Evolutionary conservation across 2,113 vertebrate species (phyloP).

Genomic region (Oryzias celebensis): DNA sequence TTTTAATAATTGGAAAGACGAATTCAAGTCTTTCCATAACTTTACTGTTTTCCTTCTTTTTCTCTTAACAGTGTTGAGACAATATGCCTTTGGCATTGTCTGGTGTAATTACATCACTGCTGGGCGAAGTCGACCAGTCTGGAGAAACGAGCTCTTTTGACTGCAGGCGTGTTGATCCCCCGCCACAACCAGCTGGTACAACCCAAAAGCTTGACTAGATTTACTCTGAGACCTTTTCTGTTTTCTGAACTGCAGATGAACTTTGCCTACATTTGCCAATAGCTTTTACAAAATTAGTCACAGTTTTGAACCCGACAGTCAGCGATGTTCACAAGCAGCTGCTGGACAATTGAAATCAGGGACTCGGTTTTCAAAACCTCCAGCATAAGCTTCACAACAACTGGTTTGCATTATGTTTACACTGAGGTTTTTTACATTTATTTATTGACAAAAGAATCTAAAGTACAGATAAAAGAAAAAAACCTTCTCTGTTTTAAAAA

Average conservation of each 20-base stretch:
- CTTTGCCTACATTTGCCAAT: not conserved
- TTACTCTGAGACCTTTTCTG: constrained; percentile 13
- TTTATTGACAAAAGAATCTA: no score
- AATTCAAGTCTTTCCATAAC: no score
- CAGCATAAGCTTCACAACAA: no score
- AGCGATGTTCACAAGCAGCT: not conserved
- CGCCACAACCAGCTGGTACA: constrained; percentile 20
- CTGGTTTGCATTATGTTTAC: no score
- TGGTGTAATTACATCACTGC: constrained; percentile 36
- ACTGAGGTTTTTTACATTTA: no score
- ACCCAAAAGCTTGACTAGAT: constrained; percentile 25
- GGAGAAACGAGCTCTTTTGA: constrained; percentile 18
- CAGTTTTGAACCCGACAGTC: not conserved
- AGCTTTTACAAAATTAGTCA: not conserved
- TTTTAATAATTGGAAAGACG: no score
- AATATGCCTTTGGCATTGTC: constrained; percentile 36
- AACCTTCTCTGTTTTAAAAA: no score
- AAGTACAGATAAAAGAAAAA: no score
- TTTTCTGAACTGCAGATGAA: constrained; percentile 31
- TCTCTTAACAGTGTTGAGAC: constrained; percentile 19
- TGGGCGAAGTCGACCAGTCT: not conserved
- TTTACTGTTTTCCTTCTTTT: not conserved
- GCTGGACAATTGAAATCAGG: not conserved
- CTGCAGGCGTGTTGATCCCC: constrained; percentile 24
- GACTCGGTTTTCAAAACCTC: no score